Percentiles rank a stretch among this genome's conserved stretches.
These are phyloP conservation scores for Marasmarcha lunaedactyla DNA, from an alignment of 2,888 invertebrate genomes.

Conservation along the genomic window DNA sequence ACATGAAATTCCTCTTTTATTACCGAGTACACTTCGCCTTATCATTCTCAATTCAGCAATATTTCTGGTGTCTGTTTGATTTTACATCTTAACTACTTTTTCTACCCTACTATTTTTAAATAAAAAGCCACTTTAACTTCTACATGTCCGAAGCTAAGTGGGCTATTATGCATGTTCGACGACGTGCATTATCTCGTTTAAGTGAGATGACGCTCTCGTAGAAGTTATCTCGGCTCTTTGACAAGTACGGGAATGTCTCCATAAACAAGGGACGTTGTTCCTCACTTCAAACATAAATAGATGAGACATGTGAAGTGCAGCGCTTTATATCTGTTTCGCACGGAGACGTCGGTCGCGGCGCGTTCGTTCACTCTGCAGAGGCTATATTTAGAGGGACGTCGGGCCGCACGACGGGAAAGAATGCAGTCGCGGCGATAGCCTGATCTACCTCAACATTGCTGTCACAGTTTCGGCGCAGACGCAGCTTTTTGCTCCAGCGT, in stretches of 20 bases:
- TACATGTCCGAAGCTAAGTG: neutral
- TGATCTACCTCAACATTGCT: conserved; percentile 54
- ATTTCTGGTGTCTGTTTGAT: too few species aligned
- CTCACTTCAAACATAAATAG: neutral
- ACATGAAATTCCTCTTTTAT: too few species aligned
- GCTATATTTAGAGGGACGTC: conserved; percentile 60
- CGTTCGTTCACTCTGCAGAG: conserved; percentile 58
- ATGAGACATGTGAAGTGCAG: neutral
- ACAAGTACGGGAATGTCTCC: neutral
- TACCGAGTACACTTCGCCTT: too few species aligned
- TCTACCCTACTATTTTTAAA: too few species aligned
- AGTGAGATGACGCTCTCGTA: neutral
- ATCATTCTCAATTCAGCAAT: too few species aligned
- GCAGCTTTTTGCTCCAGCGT: conserved; percentile 27
- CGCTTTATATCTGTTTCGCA: neutral
- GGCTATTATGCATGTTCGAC: conserved; percentile 1
- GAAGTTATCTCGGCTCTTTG: neutral
- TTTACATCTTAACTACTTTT: too few species aligned
- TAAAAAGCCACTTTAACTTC: too few species aligned
- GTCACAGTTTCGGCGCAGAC: conserved; percentile 53
- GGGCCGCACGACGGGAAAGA: conserved; percentile 33
- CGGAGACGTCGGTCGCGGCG: conserved; percentile 21
- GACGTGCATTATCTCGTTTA: neutral
- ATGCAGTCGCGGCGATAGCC: conserved; percentile 39
- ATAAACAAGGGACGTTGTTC: conserved; percentile 1